Evolutionary conservation across 2,113 vertebrate species (phyloP).

Genomic region (Nothobranchius kuhntae): DNA sequence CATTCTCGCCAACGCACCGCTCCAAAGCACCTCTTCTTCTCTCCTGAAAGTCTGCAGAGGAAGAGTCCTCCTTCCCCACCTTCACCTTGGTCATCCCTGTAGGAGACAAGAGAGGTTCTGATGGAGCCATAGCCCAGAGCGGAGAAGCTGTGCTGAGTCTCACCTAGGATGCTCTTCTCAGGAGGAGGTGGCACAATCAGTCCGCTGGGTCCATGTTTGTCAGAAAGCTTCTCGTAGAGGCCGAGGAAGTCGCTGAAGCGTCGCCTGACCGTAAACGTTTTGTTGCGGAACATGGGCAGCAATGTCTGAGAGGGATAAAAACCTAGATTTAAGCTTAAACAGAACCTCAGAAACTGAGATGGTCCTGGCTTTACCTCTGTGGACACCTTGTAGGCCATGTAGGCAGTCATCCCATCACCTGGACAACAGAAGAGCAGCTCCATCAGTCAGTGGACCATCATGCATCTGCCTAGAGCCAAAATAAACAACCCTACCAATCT

Average conservation of each 20-base stretch:
- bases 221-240: constrained; percentile 93
- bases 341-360: too few species aligned
- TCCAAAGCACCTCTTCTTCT: constrained; percentile 93
- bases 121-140: too few species aligned
- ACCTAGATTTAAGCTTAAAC: too few species aligned
- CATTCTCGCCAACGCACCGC: constrained; percentile 77
- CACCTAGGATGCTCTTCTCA: constrained; percentile 97
- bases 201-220: constrained; percentile 92
- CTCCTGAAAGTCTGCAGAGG: constrained; percentile 94
- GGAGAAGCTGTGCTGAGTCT: background rate
- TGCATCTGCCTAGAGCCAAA: background rate
- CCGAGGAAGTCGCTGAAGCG: constrained; percentile 98
- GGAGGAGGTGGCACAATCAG: constrained; percentile 94
- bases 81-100: constrained; percentile 99
- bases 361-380: constrained; percentile 84
- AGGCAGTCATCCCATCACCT: constrained; percentile 98
- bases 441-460: background rate
- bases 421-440: background rate
- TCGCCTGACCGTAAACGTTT: constrained; percentile 89
- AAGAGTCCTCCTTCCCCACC: constrained; percentile 97
- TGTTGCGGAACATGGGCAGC: constrained; percentile 90
- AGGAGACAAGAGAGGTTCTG: background rate
- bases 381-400: constrained; percentile 95
- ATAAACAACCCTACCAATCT: constrained; percentile 86
- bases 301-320: constrained; percentile 81